phyloP scores from a whole-genome alignment of 2,797 vertebrate genomes.

The Spheniscus humboldti region DNA sequence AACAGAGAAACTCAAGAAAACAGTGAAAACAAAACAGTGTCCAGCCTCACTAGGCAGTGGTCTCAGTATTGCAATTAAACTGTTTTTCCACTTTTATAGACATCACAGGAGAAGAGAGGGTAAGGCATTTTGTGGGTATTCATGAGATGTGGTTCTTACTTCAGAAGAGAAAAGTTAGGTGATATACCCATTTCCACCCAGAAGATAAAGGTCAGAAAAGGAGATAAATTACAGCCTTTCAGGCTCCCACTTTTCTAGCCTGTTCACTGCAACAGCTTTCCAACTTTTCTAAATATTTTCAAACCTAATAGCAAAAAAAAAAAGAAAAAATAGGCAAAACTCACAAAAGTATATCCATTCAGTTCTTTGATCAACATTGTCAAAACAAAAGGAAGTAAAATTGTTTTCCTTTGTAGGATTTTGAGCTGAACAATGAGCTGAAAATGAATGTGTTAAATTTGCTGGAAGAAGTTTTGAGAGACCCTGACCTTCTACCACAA shows the following conservation, averaged over 20 bases:
- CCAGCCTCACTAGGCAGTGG: neutral
- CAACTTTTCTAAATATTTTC: neutral
- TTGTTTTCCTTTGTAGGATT: conserved; percentile 81
- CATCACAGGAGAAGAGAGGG: neutral
- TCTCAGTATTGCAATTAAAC: neutral
- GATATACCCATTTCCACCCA: neutral
- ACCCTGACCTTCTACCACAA: conserved; percentile 94
- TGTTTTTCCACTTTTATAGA: neutral
- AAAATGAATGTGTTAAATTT: conserved; percentile 92
- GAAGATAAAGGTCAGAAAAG: neutral
- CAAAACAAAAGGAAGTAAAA: neutral
- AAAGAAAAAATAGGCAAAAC: neutral
- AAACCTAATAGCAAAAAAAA: neutral
- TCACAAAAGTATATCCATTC: neutral
- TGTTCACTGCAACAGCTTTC: neutral
- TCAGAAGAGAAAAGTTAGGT: neutral
- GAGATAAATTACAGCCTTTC: neutral
- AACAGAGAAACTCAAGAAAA: neutral
- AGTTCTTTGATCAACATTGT: neutral
- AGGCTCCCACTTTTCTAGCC: neutral
- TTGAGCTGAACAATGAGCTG: conserved; percentile 91
- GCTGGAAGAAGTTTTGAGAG: conserved; percentile 92
- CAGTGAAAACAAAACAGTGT: neutral
- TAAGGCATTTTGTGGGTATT: neutral
- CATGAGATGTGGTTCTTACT: neutral